phyloP scores from a whole-genome alignment of 2,113 vertebrate genomes.

The Limanda limanda region DNA sequence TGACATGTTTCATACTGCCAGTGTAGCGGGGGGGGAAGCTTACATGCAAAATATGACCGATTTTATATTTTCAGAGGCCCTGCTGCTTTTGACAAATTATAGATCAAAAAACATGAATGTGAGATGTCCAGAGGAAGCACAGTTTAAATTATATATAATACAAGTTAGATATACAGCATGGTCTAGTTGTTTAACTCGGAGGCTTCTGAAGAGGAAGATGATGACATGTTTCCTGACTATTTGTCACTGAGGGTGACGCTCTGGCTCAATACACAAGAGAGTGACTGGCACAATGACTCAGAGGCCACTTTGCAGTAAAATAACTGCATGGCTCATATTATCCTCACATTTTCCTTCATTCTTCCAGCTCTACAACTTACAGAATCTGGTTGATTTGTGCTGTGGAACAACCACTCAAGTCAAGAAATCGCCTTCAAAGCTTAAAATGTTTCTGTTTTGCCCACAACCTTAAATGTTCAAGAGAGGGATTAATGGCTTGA shows the following conservation, averaged over 20 bases:
- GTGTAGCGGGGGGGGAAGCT: background rate
- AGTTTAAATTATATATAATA: background rate
- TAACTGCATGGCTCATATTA: background rate
- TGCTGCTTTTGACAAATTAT: constrained; percentile 16
- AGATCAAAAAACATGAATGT: background rate
- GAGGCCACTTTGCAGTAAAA: background rate
- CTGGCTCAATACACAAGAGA: constrained; percentile 4
- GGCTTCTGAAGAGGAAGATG: background rate
- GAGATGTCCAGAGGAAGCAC: background rate
- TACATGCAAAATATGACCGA: background rate
- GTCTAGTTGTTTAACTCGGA: background rate
- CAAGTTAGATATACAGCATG: background rate
- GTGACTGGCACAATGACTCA: constrained; percentile 15
- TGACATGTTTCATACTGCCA: constrained; percentile 2
- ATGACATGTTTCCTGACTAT: background rate
- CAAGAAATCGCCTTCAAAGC: no score
- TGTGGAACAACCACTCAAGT: no score
- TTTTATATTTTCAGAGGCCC: background rate
- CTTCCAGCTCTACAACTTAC: no score
- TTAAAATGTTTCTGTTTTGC: no score
- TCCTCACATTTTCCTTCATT: background rate
- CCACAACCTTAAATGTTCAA: no score
- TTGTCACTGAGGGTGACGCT: background rate
- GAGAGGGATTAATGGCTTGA: no score
- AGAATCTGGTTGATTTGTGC: no score